Conservation (phyloP, 2,888 invertebrate species). For the Anorthoa munda region DNA sequence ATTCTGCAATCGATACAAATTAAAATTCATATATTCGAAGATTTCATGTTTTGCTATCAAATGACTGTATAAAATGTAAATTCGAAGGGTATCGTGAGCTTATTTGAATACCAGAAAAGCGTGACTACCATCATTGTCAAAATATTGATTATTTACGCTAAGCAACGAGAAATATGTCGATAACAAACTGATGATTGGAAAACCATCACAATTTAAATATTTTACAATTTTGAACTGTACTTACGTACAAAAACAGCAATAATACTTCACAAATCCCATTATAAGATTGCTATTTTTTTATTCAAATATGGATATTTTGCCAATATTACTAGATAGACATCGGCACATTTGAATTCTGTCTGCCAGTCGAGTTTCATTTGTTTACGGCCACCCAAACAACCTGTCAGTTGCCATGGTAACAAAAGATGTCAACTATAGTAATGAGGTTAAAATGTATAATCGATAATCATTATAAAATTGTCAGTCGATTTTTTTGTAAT, state of each 20-base stretch:
- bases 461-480: constrained; percentile 72
- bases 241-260: constrained; percentile 76
- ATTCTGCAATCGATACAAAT: constrained; percentile 72
- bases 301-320: constrained; percentile 64
- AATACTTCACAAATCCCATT: constrained; percentile 75
- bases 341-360: constrained; percentile 77
- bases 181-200: constrained; percentile 56
- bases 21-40: constrained; percentile 66
- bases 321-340: constrained; percentile 71
- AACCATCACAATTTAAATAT: constrained; percentile 41
- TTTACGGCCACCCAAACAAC: constrained; percentile 86
- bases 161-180: constrained; percentile 79
- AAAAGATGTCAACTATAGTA: constrained; percentile 80
- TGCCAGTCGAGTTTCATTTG: constrained; percentile 86
- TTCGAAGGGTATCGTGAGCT: constrained; percentile 73
- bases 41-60: constrained; percentile 61
- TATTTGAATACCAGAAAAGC: constrained; percentile 84
- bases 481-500: constrained; percentile 18
- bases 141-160: constrained; percentile 83
- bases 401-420: constrained; percentile 82
- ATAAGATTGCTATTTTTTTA: constrained; percentile 66
- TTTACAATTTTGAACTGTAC: constrained; percentile 62
- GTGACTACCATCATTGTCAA: constrained; percentile 81
- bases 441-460: constrained; percentile 77
- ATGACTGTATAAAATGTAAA: constrained; percentile 76